Percentiles rank a stretch among this genome's conserved stretches.
Conservation (phyloP, 2,888 invertebrate species). For the Microctonus hyperodae region DNA sequence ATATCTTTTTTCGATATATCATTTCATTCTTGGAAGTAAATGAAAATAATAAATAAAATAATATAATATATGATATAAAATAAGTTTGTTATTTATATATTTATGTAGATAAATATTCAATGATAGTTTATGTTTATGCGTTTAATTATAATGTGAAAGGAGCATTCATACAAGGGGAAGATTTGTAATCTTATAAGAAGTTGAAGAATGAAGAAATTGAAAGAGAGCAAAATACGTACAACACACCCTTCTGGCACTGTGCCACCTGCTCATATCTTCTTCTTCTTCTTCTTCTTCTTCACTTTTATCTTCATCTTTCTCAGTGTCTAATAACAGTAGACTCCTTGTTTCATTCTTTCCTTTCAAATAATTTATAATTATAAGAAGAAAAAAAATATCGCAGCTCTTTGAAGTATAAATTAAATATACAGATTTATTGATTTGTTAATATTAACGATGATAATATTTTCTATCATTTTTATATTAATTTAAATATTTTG, state of each 20-base stretch:
- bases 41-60: background rate
- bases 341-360: constrained; percentile 2
- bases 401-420: background rate
- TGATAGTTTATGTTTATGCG: no score
- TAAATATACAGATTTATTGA: background rate
- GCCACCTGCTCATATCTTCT: constrained; percentile 21
- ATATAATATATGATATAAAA: background rate
- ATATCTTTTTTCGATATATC: background rate
- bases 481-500: background rate
- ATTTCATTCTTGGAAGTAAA: background rate
- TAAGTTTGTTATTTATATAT: background rate
- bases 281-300: background rate
- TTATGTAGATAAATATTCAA: background rate
- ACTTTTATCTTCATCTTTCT: background rate
- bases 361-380: background rate
- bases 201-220: background rate
- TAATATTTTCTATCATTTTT: background rate
- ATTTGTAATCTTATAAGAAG: constrained; percentile 12
- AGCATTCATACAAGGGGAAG: constrained; percentile 1
- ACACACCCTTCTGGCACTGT: background rate
- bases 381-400: no score
- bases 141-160: background rate
- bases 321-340: background rate
- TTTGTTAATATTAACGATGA: constrained; percentile 9
- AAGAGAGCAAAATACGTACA: constrained; percentile 7